These are phyloP conservation scores for Sphaerophoria taeniata DNA, from an alignment of 2,888 invertebrate species.

Conservation along the genomic window DNA sequence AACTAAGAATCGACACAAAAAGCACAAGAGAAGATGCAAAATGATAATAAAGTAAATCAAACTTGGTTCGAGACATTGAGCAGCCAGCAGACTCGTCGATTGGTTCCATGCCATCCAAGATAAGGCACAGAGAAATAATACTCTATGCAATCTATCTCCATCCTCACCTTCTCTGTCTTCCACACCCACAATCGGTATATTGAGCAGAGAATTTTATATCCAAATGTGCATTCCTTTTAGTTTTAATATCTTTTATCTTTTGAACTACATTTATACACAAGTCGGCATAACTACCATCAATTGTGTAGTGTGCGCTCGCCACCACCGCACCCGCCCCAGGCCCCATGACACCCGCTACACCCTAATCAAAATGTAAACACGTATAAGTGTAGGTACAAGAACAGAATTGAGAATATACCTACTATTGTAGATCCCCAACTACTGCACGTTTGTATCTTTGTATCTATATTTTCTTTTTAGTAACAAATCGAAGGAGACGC, in stretches of 20 bases:
- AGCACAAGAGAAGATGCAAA: conserved; percentile 47
- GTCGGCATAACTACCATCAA: conserved; percentile 38
- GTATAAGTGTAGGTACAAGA: conserved; percentile 54
- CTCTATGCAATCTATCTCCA: conserved; percentile 8
- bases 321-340: too few relatives aligned
- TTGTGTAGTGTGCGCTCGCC: conserved; percentile 7
- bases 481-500: conserved; percentile 65
- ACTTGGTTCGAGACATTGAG: conserved; percentile 37
- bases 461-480: conserved; percentile 39
- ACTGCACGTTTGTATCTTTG: conserved; percentile 63
- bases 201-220: conserved; percentile 58
- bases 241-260: conserved; percentile 61
- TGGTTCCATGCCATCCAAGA: conserved; percentile 66
- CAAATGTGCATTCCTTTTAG: conserved; percentile 64
- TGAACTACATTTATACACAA: too few relatives aligned
- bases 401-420: conserved; percentile 44
- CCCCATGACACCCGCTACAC: conserved; percentile 5
- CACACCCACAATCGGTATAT: conserved; percentile 25
- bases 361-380: conserved; percentile 50
- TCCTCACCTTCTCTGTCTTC: neutral
- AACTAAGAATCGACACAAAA: conserved; percentile 35
- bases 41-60: conserved; percentile 59
- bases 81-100: conserved; percentile 39
- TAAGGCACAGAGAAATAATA: conserved; percentile 31
- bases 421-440: conserved; percentile 43